Base-by-base conservation (phyloP, 2,797 vertebrate genomes). In the Nannoperca obscura region DNA sequence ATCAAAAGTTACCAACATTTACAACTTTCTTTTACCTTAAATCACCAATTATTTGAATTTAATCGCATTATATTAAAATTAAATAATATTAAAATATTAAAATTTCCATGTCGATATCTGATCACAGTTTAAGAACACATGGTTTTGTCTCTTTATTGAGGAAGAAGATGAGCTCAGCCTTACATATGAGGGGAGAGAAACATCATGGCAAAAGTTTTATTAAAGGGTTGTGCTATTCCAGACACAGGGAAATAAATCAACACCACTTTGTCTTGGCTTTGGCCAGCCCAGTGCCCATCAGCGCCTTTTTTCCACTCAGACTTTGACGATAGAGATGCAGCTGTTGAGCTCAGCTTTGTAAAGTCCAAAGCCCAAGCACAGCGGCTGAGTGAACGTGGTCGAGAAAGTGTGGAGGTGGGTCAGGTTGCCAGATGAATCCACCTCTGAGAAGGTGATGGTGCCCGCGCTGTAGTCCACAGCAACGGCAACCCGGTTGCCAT, bases 301-400 rank as follows among this genome's bases (percentile, higher is more conserved):
- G 49, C 1, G 0, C 2, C 7, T 1, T 30, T 36, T 6, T 15
- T 32, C 36, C 19, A 0, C 40, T 93, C 89, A 94, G 40, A 89
- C 84, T 83, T 89, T 93, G 44, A 92, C 44, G n/a, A 94, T 73
- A 12, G 90, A 74, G 81, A 94, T 80, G 34, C 57, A 75, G 72
- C 93, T 96, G 90, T 92, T 89, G 22, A 95, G 93, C 75, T 95
- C 92, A 2, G 94, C 92, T 81, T 95, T 95, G 83, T 95, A 95
- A 40, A 95, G 93, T 66, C 95, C 93, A 12, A 95, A 95, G 71
- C 94, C 95, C 86, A 95, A 73, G 58, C 92, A 93, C 80, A 95
- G 62, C 0, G 95, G 95, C 82, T 95, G 89, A 14, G 87, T 85
- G 82, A 95, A 93, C 1, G 65, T 82, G 52, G 92, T 78, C 11